A percentile compares a stretch with the other conserved stretches of the same genome.
phyloP scores from a whole-genome alignment of 1,140 invertebrate genomes.

The Aculops lycopersici region DNA sequence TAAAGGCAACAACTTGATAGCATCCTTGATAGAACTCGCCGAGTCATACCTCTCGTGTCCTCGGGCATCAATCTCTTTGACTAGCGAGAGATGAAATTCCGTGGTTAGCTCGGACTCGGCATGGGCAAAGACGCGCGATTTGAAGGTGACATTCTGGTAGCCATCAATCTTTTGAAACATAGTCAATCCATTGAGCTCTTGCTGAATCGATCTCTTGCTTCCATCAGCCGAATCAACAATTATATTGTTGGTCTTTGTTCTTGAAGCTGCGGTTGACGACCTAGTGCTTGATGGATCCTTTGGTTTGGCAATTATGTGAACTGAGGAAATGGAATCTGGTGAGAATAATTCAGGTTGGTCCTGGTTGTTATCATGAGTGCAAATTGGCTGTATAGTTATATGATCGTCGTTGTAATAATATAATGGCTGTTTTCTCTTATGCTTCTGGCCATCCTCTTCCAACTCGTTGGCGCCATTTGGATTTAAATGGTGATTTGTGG shows the following conservation, averaged over 20 bases:
- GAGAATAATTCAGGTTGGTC: not conserved
- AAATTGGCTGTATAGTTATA: not conserved
- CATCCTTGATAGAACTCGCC: not conserved
- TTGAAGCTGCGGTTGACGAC: too few relatives aligned
- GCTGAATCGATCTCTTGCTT: not conserved
- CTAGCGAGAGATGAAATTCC: not conserved
- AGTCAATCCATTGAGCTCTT: too few relatives aligned
- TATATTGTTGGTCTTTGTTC: too few relatives aligned
- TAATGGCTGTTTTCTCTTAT: not conserved
- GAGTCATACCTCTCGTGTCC: not conserved
- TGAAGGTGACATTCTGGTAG: conserved; percentile 9
- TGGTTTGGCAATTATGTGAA: not conserved
- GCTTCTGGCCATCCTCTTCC: too few relatives aligned
- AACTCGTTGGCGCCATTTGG: too few relatives aligned
- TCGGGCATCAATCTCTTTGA: not conserved
- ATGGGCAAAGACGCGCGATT: conserved; percentile 4
- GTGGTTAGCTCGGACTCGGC: conserved; percentile 8
- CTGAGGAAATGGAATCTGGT: not conserved
- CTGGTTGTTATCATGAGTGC: not conserved
- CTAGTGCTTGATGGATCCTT: too few relatives aligned
- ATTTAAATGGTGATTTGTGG: not conserved
- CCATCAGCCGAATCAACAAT: too few relatives aligned
- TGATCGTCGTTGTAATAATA: not conserved
- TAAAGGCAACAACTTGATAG: not conserved
- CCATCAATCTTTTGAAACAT: conserved; percentile 2